Conservation (phyloP, 2,888 invertebrate species). For the Orchestes rusci region DNA sequence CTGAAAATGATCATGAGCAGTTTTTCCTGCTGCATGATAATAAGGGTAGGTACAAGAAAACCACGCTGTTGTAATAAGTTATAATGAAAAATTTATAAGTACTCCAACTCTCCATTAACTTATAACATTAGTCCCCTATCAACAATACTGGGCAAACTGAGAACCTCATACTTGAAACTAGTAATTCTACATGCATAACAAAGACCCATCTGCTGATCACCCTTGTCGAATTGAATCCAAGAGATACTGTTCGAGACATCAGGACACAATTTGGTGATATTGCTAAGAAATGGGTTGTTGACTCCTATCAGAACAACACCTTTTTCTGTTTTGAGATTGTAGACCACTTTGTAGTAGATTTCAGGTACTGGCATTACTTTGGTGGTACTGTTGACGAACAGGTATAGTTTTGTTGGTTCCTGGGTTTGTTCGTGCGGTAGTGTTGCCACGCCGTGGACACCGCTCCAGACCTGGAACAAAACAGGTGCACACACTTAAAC, state of each 20-base stretch:
- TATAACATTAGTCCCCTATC: no score
- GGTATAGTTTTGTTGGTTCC: conserved; percentile 31
- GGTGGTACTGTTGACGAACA: conserved; percentile 40
- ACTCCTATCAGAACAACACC: conserved; percentile 56
- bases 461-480: conserved; percentile 45
- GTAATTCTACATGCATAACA: conserved; percentile 58
- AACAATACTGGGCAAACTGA: no score
- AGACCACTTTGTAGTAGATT: conserved; percentile 53
- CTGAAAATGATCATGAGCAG: no score
- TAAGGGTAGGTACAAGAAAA: no score
- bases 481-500: no score
- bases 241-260: conserved; percentile 51
- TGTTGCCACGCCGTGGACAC: conserved; percentile 27
- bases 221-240: no score
- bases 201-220: conserved; percentile 48
- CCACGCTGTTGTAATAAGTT: no score
- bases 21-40: no score
- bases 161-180: no score
- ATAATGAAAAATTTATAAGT: no score
- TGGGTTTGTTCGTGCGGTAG: conserved; percentile 25
- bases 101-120: no score
- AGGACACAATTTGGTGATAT: conserved; percentile 32
- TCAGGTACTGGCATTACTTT: conserved; percentile 48
- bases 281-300: conserved; percentile 51
- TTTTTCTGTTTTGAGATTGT: conserved; percentile 45